These are phyloP conservation scores for Gymnopithys bicolor DNA, from an alignment of 2,797 vertebrate genomes.

Conservation along the genomic window DNA sequence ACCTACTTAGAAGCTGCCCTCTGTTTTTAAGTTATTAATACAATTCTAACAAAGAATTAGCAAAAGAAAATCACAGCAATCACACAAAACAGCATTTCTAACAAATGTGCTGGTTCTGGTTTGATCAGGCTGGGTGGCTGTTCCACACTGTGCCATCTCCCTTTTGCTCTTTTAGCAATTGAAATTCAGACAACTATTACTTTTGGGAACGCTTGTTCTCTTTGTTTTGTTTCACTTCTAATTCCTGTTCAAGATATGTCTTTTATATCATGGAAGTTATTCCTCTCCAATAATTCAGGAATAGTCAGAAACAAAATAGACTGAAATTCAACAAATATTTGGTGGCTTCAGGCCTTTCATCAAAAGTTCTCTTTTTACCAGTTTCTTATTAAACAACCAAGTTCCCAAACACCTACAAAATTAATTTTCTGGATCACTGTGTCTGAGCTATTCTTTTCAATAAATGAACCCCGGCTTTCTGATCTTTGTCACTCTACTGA, in stretches of 20 bases:
- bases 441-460: slow-evolving; percentile 82
- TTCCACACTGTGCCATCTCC: background rate
- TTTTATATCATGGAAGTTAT: background rate
- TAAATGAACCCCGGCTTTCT: slow-evolving; percentile 75
- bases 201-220: background rate
- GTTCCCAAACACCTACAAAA: slow-evolving; percentile 80
- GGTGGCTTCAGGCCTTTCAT: slow-evolving; percentile 64
- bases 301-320: slow-evolving; percentile 48
- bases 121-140: background rate
- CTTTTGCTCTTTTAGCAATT: background rate
- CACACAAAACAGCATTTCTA: background rate
- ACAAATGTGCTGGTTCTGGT: background rate
- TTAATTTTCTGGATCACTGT: slow-evolving; percentile 87
- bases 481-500: slow-evolving; percentile 82
- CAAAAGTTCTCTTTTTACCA: slow-evolving; percentile 72
- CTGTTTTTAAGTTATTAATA: background rate
- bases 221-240: background rate
- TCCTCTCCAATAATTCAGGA: slow-evolving; percentile 52
- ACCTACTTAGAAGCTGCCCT: background rate
- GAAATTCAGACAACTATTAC: slow-evolving; percentile 7
- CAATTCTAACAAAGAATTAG: background rate
- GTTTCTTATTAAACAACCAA: slow-evolving; percentile 76
- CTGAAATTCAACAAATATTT: slow-evolving; percentile 72
- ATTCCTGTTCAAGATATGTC: slow-evolving; percentile 16
- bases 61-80: background rate